Conservation (phyloP, 2,888 invertebrate species). For the Melanophora roralis region DNA sequence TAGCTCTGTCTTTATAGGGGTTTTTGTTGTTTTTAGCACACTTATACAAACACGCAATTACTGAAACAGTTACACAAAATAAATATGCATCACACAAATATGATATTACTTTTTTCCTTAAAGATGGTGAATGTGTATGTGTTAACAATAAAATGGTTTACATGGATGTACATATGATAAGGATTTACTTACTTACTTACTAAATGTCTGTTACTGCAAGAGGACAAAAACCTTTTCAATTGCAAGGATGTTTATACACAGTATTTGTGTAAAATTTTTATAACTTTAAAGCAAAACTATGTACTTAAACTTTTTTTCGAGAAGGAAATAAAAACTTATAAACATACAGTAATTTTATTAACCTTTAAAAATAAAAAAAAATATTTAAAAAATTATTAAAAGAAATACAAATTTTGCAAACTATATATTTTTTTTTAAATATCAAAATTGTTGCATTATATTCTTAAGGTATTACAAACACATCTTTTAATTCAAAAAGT, state of each 20-base stretch:
- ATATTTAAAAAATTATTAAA: not conserved
- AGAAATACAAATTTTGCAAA: not conserved
- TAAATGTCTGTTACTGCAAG: conserved; percentile 48
- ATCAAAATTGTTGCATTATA: conserved; percentile 11
- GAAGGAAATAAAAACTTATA: too few relatives aligned
- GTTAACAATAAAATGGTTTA: not conserved
- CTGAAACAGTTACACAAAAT: conserved; percentile 39
- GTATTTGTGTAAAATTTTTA: conserved; percentile 9
- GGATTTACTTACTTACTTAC: conserved; percentile 50
- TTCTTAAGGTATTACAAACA: conserved; percentile 11
- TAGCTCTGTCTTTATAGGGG: conserved; percentile 8
- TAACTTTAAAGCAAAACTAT: too few relatives aligned
- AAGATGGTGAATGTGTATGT: not conserved
- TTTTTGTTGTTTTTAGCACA: conserved; percentile 35
- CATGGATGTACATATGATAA: conserved; percentile 14
- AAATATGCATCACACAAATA: not conserved
- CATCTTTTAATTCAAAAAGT: too few relatives aligned
- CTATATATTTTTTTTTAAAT: not conserved
- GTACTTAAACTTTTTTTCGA: too few relatives aligned
- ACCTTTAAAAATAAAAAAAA: not conserved
- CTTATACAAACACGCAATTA: conserved; percentile 30
- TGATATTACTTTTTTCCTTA: not conserved
- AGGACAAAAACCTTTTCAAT: conserved; percentile 56
- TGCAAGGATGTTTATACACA: conserved; percentile 1
- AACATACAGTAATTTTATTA: not conserved